These are phyloP conservation scores for Ailurus styani DNA, from an alignment of 2,113 vertebrate species.

Conservation along the genomic window DNA sequence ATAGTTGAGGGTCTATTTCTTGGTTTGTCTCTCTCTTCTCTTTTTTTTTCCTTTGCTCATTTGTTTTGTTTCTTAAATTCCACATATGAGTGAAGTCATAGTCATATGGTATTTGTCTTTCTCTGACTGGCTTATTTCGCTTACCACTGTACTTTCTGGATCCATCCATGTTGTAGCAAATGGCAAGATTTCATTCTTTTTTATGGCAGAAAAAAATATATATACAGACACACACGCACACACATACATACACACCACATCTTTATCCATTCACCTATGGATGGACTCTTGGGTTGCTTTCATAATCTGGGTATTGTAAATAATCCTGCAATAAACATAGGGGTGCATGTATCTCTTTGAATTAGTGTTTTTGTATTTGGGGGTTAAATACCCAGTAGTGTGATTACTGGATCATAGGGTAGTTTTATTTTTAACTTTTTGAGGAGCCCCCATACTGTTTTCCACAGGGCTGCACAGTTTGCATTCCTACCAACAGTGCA, in stretches of 20 bases:
- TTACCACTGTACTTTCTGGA: not conserved
- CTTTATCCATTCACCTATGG: not conserved
- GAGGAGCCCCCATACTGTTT: not conserved
- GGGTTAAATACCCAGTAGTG: not conserved
- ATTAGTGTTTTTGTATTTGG: not conserved
- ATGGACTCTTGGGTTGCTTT: not conserved
- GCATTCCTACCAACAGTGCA: not conserved
- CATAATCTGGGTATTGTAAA: not conserved
- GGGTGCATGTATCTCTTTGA: not conserved
- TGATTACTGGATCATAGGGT: not conserved
- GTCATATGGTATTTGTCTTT: not conserved
- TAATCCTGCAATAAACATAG: not conserved
- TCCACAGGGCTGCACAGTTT: not conserved
- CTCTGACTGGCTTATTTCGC: not conserved
- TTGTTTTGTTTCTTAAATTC: not conserved
- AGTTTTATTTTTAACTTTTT: not conserved
- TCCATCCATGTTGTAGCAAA: not conserved
- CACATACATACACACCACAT: not conserved
- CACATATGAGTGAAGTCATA: not conserved
- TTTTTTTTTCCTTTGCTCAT: not conserved
- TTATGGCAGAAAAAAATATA: not conserved
- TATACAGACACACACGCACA: too few relatives aligned
- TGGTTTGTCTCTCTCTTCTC: not conserved
- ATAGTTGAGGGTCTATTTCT: not conserved
- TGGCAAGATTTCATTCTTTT: not conserved